Base-by-base conservation (phyloP, 2,888 invertebrate species). In the Dasysyrphus tricinctus region DNA sequence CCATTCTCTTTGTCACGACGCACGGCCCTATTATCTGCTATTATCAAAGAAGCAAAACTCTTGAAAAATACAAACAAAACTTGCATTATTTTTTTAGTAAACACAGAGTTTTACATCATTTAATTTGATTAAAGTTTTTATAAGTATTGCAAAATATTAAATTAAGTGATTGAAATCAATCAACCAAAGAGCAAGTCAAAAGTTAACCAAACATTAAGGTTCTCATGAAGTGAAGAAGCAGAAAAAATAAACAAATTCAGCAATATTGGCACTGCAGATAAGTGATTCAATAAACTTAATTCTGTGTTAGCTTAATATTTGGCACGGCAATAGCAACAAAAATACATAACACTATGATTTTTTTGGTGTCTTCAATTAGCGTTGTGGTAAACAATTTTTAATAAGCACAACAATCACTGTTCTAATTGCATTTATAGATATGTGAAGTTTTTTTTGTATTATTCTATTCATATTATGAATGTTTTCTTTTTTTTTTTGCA, bases 331-430 rank as follows among this genome's bases (percentile, higher is more conserved):
- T n/a, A 42, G 24, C 39, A 61, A 42, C n/a, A 24, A 42, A 29
- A 14, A n/a, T 12, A 24, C 3, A 14, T n/a, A 7, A 8, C 3
- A 32, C 9, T 8, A 61, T n/a, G 14, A 61, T 42, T 24, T 61
- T 61, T 42, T 24, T 14, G 29, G 19, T 24, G 19, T 8, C 59
- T 7, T 9, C 5, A 61, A n/a, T 29, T 42, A 42, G 61, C 24
- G 24, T 14, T 24, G 42, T 42, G 39, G 9, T 42, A 42, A 42
- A 12, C 16, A 42, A 42, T 61, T 24, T 61, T 42, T 61, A 42
- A 42, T 24, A 11, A 59, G 57, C 4, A 61, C 29, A 61, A 59
- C 19, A 42, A 47, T 47, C 47, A 47, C 47, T n/a, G n/a, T n/a
- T n/a, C n/a, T n/a, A n/a, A n/a, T n/a, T n/a, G n/a, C n/a, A n/a